phyloP scores from a whole-genome alignment of 2,113 vertebrate genomes.

The Tichodroma muraria region DNA sequence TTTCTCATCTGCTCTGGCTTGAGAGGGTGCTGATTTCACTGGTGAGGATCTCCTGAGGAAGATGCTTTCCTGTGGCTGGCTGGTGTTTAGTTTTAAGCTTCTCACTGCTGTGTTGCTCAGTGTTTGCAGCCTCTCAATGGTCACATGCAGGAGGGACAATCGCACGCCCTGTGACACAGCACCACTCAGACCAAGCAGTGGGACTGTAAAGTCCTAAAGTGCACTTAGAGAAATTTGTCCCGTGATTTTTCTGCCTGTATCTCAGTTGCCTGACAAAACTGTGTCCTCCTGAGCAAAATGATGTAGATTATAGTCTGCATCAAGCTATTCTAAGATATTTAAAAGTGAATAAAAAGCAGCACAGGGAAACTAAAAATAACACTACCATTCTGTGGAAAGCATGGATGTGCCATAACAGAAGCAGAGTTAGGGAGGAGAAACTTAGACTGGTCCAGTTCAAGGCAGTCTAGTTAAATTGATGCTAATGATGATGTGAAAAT shows the following conservation, averaged over 20 bases:
- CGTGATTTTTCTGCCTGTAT: background rate
- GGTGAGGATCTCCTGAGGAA: background rate
- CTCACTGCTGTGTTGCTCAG: accelerated
- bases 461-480: background rate
- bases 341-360: conserved; percentile 5
- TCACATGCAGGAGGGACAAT: accelerated
- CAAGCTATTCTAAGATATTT: background rate
- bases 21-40: background rate
- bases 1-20: background rate
- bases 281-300: background rate
- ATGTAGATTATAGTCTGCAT: background rate
- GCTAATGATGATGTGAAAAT: background rate
- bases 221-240: background rate
- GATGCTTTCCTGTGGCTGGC: background rate
- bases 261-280: background rate
- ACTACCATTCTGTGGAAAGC: background rate
- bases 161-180: accelerated
- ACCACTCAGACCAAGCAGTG: background rate
- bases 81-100: background rate
- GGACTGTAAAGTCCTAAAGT: background rate
- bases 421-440: background rate
- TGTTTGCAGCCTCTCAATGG: background rate
- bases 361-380: conserved; percentile 29
- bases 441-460: background rate
- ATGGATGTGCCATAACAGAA: background rate